A percentile compares a stretch with the other conserved stretches of the same genome.
phyloP scores from a whole-genome alignment of 23 tunicate genomes.

The Trididemnum nubilum region DNA sequence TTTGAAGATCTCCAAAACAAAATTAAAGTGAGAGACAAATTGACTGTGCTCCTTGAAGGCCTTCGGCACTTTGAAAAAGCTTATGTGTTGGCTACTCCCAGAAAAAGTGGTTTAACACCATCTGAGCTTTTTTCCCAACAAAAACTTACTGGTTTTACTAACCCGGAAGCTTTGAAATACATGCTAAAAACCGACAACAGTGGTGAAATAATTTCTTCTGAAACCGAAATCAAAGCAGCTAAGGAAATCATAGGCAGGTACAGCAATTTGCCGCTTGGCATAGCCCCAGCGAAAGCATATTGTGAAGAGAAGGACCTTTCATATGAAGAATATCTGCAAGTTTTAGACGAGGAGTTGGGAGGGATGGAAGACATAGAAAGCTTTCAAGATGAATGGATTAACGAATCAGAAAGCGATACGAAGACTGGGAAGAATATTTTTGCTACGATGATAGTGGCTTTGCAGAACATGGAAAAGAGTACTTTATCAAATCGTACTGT shows the following conservation, averaged over 20 bases:
- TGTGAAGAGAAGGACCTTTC: slow-evolving; percentile 6
- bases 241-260: neutral
- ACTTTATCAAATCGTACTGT: slow-evolving; percentile 20
- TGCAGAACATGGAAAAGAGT: neutral
- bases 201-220: neutral
- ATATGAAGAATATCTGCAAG: slow-evolving; percentile 4
- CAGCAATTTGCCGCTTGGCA: slow-evolving; percentile 30
- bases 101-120: neutral
- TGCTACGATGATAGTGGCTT: slow-evolving; percentile 23
- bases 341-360: slow-evolving; percentile 7
- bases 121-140: neutral
- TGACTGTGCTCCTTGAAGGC: neutral
- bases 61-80: slow-evolving; percentile 4
- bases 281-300: slow-evolving; percentile 25
- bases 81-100: slow-evolving; percentile 4
- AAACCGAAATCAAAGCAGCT: slow-evolving; percentile 9
- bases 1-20: slow-evolving; percentile 16
- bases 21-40: neutral
- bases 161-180: slow-evolving; percentile 12
- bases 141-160: slow-evolving; percentile 8
- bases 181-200: neutral
- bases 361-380: neutral
- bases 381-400: slow-evolving; percentile 4
- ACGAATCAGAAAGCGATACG: neutral
- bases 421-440: slow-evolving; percentile 12